These are phyloP conservation scores for Ennomos erosarius DNA, from an alignment of 2,888 invertebrate genomes.

Conservation along the genomic window DNA sequence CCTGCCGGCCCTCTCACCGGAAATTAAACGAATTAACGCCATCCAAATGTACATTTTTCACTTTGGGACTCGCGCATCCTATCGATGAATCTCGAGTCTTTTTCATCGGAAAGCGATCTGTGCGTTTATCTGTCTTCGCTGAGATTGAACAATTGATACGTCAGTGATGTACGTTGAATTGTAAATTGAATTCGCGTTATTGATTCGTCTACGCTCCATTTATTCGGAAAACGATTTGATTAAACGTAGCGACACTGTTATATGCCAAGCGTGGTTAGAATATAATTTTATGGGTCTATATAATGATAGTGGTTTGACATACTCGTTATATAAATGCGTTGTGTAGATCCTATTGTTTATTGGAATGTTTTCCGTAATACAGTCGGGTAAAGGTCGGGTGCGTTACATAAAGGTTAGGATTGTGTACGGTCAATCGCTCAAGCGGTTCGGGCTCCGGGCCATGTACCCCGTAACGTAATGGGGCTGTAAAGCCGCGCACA, in stretches of 20 bases:
- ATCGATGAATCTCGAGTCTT: slow-evolving; percentile 81
- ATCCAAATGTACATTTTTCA: slow-evolving; percentile 86
- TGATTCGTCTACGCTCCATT: slow-evolving; percentile 78
- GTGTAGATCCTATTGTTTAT: slow-evolving; percentile 41
- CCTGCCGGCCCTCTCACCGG: slow-evolving; percentile 74
- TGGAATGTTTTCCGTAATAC: slow-evolving; percentile 42
- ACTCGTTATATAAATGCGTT: slow-evolving; percentile 46
- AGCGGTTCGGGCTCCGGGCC: slow-evolving; percentile 59
- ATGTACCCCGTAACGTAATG: slow-evolving; percentile 66
- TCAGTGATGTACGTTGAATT: slow-evolving; percentile 80
- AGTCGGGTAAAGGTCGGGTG: slow-evolving; percentile 46
- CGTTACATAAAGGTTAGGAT: slow-evolving; percentile 44
- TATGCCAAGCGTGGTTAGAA: slow-evolving; percentile 61
- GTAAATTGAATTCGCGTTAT: slow-evolving; percentile 82
- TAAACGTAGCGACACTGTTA: slow-evolving; percentile 66
- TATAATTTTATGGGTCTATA: slow-evolving; percentile 57
- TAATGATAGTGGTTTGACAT: slow-evolving; percentile 46
- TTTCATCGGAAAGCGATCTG: slow-evolving; percentile 78
- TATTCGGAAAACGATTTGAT: slow-evolving; percentile 78
- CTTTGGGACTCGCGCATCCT: slow-evolving; percentile 80
- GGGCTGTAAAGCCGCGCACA: slow-evolving; percentile 70
- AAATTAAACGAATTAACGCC: slow-evolving; percentile 86
- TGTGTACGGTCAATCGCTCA: slow-evolving; percentile 66
- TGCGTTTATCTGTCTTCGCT: slow-evolving; percentile 82
- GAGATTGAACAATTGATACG: slow-evolving; percentile 83